These are phyloP conservation scores for Hipposideros armiger DNA, from an alignment of 2,113 vertebrate species.

Conservation along the genomic window DNA sequence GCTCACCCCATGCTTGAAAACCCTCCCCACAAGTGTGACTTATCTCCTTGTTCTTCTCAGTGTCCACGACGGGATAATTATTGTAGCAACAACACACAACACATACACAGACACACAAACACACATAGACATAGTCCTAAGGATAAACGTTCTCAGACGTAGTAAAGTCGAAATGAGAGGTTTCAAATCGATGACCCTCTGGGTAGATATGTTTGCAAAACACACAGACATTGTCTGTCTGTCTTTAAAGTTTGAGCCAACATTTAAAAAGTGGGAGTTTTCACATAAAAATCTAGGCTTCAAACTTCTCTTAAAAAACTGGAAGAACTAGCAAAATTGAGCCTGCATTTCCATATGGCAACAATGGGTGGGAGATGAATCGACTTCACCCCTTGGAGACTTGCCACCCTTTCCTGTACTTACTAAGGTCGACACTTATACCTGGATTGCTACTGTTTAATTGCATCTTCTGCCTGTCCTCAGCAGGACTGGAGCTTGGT, in stretches of 20 bases:
- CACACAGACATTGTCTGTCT: background rate
- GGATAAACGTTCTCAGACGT: conserved; percentile 30
- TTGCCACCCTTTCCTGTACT: background rate
- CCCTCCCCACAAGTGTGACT: background rate
- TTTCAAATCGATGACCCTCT: background rate
- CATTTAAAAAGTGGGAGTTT: conserved; percentile 10
- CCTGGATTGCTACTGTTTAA: background rate
- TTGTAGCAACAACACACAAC: background rate
- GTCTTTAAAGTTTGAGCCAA: conserved; percentile 22
- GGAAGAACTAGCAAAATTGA: background rate
- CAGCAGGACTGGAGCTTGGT: background rate
- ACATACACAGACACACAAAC: background rate
- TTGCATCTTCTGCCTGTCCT: background rate
- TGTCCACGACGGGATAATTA: background rate
- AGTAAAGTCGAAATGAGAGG: background rate
- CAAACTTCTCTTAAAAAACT: conserved; percentile 12
- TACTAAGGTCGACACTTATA: no score
- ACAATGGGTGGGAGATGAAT: background rate
- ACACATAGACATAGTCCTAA: background rate
- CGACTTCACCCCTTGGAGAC: no score
- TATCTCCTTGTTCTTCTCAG: background rate
- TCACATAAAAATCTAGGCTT: conserved; percentile 10
- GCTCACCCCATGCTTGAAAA: background rate
- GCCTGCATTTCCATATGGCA: background rate
- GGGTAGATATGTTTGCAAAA: background rate